Base-by-base conservation (phyloP, 2,797 vertebrate species). In the Geotrypetes seraphini region DNA sequence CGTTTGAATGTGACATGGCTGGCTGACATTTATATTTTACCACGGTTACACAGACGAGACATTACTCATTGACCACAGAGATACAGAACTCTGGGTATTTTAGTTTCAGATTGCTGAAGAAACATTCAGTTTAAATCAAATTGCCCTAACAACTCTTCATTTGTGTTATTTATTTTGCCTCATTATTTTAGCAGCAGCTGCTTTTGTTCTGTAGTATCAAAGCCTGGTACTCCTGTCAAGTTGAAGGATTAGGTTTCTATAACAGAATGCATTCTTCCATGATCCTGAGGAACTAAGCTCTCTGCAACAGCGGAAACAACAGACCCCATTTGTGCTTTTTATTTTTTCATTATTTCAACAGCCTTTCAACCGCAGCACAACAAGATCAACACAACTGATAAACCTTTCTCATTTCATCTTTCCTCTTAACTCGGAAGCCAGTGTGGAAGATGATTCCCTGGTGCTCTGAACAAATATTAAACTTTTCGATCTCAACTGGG, bases 221-320 rank as follows among this genome's bases (percentile, higher is more conserved):
- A 41, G 33, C 41, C 18, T 18, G 36, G 13, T 31, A 18, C 9
- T 49, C 39, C 44, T 61, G 33, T 54, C 50, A 50, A 39, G 36
- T 38, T 53, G 45, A 60, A 60, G 24, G 43, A 60, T 42, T 52
- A 44, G 14, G 31, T 51, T 41, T 46, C 49, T 31, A 30, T 62
- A 60, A 59, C 42, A 53, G 47, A 49, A 50, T 32, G 38, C 44
- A 57, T 58, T 43, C 58, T 50, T 58, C 49, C 63, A 61, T 63
- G 59, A 62, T 66, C 39, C 39, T 50, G 50, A 50, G 48, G 46
- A 58, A 43, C 35, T 28, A 33, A 30, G 41, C 25, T 66, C 31
- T 33, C 28, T 53, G n/a, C n/a, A n/a, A n/a, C n/a, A n/a, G n/a
- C n/a, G n/a, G n/a, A n/a, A n/a, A n/a, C n/a, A n/a, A n/a, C n/a